A percentile compares a stretch with the other conserved stretches of the same genome.
Conservation (phyloP, 1,140 invertebrate genomes). For the Panagrolaimus sp. region DNA sequence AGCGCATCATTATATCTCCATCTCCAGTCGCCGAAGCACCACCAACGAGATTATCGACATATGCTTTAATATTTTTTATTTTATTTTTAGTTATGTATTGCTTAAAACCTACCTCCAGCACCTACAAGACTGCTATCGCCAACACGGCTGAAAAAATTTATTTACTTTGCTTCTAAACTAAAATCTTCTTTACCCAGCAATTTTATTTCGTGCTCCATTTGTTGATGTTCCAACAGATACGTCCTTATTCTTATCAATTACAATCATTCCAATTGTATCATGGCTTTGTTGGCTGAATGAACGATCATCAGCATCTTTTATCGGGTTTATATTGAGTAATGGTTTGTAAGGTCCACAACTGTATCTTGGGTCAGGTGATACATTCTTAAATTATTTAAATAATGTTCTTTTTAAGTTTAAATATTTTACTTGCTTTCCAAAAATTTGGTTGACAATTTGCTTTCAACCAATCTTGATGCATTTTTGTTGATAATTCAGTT, state of each 20-base stretch:
- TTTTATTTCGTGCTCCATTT: conserved; percentile 87
- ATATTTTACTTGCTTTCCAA: conserved; percentile 68
- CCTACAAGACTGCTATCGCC: conserved; percentile 91
- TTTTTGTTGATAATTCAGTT: conserved; percentile 68
- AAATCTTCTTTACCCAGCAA: conserved; percentile 71
- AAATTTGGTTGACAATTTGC: conserved; percentile 91
- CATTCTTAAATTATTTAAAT: conserved; percentile 67
- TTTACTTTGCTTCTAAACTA: conserved; percentile 16
- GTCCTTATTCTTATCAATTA: conserved; percentile 72
- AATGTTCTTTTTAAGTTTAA: conserved; percentile 2
- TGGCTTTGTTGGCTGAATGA: conserved; percentile 64
- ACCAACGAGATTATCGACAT: conserved; percentile 80
- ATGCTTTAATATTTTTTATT: too few relatives aligned
- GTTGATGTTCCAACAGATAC: conserved; percentile 88
- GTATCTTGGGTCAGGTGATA: conserved; percentile 72
- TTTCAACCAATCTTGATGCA: conserved; percentile 73
- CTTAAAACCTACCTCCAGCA: too few relatives aligned
- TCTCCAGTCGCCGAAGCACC: conserved; percentile 89
- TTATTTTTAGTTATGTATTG: too few relatives aligned
- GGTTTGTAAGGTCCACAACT: conserved; percentile 82
- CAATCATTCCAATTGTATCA: conserved; percentile 94
- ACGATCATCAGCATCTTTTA: background rate
- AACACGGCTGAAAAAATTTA: conserved; percentile 65
- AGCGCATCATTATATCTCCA: conserved; percentile 92
- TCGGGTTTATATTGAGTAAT: background rate